phyloP scores from a whole-genome alignment of 2,797 vertebrate species.

The Bovichtus variegatus region DNA sequence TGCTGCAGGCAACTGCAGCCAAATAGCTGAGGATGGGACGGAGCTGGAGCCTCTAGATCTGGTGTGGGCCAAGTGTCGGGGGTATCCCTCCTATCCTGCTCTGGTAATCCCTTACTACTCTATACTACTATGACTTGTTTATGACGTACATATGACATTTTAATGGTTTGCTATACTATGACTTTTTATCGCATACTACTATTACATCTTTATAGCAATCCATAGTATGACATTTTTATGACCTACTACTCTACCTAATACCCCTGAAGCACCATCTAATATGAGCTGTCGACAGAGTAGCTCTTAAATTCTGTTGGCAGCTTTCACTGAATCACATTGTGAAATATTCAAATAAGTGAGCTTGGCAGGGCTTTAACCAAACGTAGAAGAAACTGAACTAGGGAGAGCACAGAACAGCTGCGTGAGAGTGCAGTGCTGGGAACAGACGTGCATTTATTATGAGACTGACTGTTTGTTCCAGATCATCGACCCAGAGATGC shows the following conservation, averaged over 20 bases:
- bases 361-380: neutral
- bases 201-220: too few species aligned
- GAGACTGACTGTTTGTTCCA: slow-evolving; percentile 59
- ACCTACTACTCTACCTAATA: neutral
- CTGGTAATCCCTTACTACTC: slow-evolving; percentile 90
- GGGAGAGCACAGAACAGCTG: neutral
- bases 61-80: slow-evolving; percentile 98
- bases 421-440: neutral
- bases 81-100: slow-evolving; percentile 98
- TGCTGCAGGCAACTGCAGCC: slow-evolving; percentile 86
- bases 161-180: too few species aligned
- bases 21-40: slow-evolving; percentile 86
- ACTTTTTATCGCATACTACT: too few species aligned
- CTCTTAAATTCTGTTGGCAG: neutral
- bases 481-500: slow-evolving; percentile 98
- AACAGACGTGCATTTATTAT: neutral
- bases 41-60: slow-evolving; percentile 95
- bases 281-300: neutral
- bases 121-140: too few species aligned
- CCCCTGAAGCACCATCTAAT: neutral
- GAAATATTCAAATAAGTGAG: neutral
- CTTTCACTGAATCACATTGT: neutral
- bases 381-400: neutral
- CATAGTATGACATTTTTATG: too few species aligned
- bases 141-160: too few species aligned